Evolutionary conservation across 2,113 vertebrate species (phyloP).

Genomic region (Dunckerocampus dactyliophorus): DNA sequence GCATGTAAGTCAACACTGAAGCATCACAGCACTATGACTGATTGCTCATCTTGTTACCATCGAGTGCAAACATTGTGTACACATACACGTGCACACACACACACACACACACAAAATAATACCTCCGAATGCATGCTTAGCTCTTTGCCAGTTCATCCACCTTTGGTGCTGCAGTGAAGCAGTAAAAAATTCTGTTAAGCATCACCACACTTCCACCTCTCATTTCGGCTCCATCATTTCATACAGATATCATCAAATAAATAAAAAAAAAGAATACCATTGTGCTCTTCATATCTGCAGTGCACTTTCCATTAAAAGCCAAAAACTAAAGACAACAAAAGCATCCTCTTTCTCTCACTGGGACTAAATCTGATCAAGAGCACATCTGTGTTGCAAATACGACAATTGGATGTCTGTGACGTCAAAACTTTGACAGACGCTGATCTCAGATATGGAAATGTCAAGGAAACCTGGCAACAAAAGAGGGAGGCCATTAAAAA

Average conservation of each 20-base stretch:
- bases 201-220: conserved; percentile 1
- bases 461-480: conserved; percentile 31
- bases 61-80: conserved; percentile 5
- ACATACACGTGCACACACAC: conserved; percentile 2
- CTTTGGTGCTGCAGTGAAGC: conserved; percentile 7
- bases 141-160: conserved; percentile 20
- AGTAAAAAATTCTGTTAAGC: conserved; percentile 28
- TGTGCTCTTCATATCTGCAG: conserved; percentile 23
- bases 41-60: conserved; percentile 3
- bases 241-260: conserved; percentile 9
- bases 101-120: conserved; percentile 1
- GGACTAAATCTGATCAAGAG: conserved; percentile 29
- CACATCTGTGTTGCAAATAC: conserved; percentile 19
- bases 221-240: background rate
- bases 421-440: conserved; percentile 25
- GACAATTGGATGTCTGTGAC: conserved; percentile 14
- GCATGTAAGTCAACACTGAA: background rate
- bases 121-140: conserved; percentile 26
- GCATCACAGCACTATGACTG: background rate
- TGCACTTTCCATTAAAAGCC: conserved; percentile 24
- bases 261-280: conserved; percentile 8
- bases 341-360: conserved; percentile 2
- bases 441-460: conserved; percentile 35
- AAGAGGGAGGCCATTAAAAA: conserved; percentile 10
- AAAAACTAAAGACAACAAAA: conserved; percentile 15